phyloP scores from a whole-genome alignment of 2,888 invertebrate genomes.

The Calameuta pallipes region DNA sequence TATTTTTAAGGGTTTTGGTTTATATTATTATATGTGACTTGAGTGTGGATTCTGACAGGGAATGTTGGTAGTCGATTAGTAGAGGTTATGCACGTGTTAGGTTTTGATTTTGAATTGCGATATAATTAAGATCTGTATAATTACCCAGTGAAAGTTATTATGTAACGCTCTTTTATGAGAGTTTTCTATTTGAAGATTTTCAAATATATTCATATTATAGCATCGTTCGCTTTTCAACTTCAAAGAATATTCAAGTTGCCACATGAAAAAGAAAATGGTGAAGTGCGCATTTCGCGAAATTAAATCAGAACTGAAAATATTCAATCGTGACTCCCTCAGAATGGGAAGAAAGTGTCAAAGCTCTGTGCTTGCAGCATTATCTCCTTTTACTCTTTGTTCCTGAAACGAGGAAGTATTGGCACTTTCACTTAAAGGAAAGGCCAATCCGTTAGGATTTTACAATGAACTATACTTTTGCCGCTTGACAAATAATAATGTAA shows the following conservation, averaged over 20 bases:
- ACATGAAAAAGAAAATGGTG: slow-evolving; percentile 18
- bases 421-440: not conserved
- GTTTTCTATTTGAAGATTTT: slow-evolving; percentile 1
- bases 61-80: not conserved
- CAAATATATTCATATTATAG: not conserved
- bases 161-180: not conserved
- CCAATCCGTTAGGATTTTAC: not conserved
- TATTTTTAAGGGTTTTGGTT: not conserved
- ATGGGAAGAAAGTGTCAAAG: not conserved
- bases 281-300: slow-evolving; percentile 13
- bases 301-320: slow-evolving; percentile 22
- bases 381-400: not conserved
- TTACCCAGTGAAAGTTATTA: not conserved
- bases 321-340: slow-evolving; percentile 15
- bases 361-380: not conserved
- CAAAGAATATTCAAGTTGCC: slow-evolving; percentile 16
- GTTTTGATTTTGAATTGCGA: not conserved
- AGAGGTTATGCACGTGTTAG: not conserved
- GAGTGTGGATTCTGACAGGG: not conserved
- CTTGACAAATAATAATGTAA: not conserved
- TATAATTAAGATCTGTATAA: not conserved
- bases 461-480: not conserved
- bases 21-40: not conserved
- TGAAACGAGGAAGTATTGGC: not conserved
- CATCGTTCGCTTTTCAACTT: slow-evolving; percentile 8